Conservation (phyloP, 2,797 vertebrate genomes). For the Pantherophis alleghaniensis region DNA sequence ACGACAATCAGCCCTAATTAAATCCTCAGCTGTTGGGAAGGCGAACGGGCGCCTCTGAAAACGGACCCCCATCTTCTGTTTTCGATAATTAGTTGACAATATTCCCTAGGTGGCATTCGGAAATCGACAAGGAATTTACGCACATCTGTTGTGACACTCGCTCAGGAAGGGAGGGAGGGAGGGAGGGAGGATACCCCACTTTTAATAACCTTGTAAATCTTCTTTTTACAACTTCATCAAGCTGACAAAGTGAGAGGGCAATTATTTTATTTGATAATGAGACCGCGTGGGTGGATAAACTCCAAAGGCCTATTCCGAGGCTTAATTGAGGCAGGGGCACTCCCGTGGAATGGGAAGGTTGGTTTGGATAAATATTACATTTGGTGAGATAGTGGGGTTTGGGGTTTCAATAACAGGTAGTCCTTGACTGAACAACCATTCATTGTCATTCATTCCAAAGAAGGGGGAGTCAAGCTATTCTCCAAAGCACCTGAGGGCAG, state of each 20-base stretch:
- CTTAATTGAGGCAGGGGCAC: not conserved
- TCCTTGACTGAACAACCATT: not conserved
- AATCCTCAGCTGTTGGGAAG: conserved; percentile 88
- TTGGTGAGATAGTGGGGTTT: too few species aligned
- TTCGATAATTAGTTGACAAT: conserved; percentile 84
- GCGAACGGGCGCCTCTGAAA: conserved; percentile 80
- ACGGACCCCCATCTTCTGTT: conserved; percentile 71
- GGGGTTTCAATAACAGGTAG: not conserved
- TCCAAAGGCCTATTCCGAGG: not conserved
- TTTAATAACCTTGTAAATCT: conserved; percentile 5
- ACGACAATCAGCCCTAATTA: conserved; percentile 94
- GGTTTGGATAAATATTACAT: not conserved
- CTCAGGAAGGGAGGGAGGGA: conserved; percentile 10
- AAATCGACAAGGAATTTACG: conserved; percentile 70
- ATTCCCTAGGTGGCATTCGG: conserved; percentile 74
- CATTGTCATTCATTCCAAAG: too few species aligned
- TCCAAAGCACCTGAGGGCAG: too few species aligned
- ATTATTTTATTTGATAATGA: not conserved
- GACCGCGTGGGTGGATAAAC: not conserved
- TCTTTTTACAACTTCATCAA: not conserved
- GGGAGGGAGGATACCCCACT: not conserved
- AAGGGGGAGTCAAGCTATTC: too few species aligned
- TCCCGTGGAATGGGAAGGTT: too few species aligned
- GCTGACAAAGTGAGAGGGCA: not conserved
- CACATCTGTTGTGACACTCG: conserved; percentile 55